Conservation (phyloP, 2,888 invertebrate genomes). For the Apodemia duryi region DNA sequence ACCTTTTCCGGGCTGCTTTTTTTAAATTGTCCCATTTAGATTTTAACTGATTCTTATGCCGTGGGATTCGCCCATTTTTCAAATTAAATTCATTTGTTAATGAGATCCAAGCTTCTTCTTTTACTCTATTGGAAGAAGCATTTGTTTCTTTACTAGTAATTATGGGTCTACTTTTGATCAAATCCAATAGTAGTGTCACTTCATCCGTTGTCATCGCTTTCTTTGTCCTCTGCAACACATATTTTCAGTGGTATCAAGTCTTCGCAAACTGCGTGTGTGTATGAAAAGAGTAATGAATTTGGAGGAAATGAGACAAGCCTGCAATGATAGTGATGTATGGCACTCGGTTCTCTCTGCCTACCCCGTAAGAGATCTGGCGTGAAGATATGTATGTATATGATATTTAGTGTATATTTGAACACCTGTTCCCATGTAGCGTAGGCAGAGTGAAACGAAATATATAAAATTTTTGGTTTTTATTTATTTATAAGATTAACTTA, state of each 20-base stretch:
- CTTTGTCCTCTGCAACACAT: neutral
- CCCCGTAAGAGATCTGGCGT: too few species aligned
- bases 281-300: too few species aligned
- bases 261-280: too few species aligned
- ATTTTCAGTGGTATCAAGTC: neutral
- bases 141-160: constrained; percentile 17
- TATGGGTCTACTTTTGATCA: constrained; percentile 16
- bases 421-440: too few species aligned
- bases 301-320: too few species aligned
- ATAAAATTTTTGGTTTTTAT: too few species aligned
- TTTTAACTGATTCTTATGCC: constrained; percentile 14
- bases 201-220: constrained; percentile 6
- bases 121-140: constrained; percentile 19
- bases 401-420: too few species aligned
- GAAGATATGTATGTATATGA: too few species aligned
- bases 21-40: constrained; percentile 23
- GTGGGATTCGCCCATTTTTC: constrained; percentile 4
- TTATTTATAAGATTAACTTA: too few species aligned
- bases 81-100: constrained; percentile 18
- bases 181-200: constrained; percentile 15
- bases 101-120: constrained; percentile 18
- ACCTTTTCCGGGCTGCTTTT: constrained; percentile 19
- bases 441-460: too few species aligned
- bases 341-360: too few species aligned
- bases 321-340: too few species aligned